A percentile compares a stretch with the other conserved stretches of the same genome.
These are phyloP conservation scores for Polydrusus cervinus DNA, from an alignment of 2,888 invertebrate species.

Conservation along the genomic window DNA sequence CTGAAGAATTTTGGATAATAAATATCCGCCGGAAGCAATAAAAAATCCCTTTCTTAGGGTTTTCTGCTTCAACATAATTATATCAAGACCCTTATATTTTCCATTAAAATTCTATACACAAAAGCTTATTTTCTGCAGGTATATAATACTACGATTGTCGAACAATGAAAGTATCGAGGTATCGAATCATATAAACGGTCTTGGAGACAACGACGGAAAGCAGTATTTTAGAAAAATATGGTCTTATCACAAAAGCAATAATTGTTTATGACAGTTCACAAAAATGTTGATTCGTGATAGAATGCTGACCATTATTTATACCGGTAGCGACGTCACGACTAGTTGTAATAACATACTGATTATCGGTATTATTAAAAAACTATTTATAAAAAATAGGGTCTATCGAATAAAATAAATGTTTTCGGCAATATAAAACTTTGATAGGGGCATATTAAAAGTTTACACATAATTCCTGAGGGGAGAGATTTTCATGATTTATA, in stretches of 20 bases:
- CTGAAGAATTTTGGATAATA: conserved; percentile 3
- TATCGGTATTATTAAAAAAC: too few relatives aligned
- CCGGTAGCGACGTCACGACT: too few relatives aligned
- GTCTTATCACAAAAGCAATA: not conserved
- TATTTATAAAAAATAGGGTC: too few relatives aligned
- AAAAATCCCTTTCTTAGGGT: not conserved
- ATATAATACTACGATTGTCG: not conserved
- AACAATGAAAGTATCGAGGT: not conserved
- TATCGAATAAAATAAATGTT: too few relatives aligned
- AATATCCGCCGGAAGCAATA: conserved; percentile 3
- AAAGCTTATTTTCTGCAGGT: conserved; percentile 18
- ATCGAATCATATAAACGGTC: conserved; percentile 4
- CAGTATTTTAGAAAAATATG: too few relatives aligned
- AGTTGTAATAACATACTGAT: too few relatives aligned
- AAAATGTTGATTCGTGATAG: too few relatives aligned
- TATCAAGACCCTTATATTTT: conserved; percentile 4
- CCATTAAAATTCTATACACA: conserved; percentile 17
- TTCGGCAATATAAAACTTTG: not conserved
- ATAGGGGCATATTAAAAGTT: conserved; percentile 28
- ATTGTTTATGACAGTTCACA: too few relatives aligned
- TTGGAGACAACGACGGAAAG: conserved; percentile 1
- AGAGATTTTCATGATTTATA: conserved; percentile 33
- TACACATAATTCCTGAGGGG: conserved; percentile 16
- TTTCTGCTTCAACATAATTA: conserved; percentile 12
- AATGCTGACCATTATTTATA: too few relatives aligned